A percentile compares a stretch with the other conserved stretches of the same genome.
phyloP scores from a whole-genome alignment of 2,113 vertebrate species.

The pig (Sus scrofa) region T2T-Sscrofa CM000824.6:230175001-230175500 shows the following conservation, averaged over 20 bases:
- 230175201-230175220: not conserved
- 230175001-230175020: not conserved
- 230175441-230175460: not conserved
- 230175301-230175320: not conserved
- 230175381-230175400: not conserved
- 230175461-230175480: no score
- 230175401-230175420: not conserved
- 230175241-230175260: not conserved
- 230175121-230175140: rapidly evolving
- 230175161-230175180: not conserved
- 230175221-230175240: not conserved
- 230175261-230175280: not conserved
- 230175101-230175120: not conserved
- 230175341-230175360: rapidly evolving
- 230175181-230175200: rapidly evolving
- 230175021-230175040: not conserved
- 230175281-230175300: not conserved
- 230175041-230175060: not conserved
- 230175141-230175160: no score
- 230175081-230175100: not conserved
- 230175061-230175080: rapidly evolving
- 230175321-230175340: no score
- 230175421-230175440: rapidly evolving
- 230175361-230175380: rapidly evolving
- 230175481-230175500: not conserved